These are phyloP conservation scores for Brenthis ino DNA, from an alignment of 2,888 invertebrate genomes.

Conservation along the genomic window DNA sequence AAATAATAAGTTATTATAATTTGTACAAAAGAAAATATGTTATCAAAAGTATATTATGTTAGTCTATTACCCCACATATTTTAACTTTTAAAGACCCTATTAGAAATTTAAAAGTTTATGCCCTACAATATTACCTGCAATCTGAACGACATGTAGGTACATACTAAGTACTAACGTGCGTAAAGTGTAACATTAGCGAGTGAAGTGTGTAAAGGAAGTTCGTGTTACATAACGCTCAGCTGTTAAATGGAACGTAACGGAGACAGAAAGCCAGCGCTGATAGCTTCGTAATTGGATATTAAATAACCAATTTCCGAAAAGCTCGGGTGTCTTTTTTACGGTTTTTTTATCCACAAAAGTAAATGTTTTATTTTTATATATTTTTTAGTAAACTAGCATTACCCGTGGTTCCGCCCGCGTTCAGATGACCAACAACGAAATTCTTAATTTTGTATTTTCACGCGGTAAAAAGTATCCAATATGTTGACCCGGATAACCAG, in stretches of 20 bases:
- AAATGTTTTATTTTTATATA: neutral
- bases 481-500: too few relatives aligned
- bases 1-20: too few relatives aligned
- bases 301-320: conserved; percentile 36
- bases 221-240: conserved; percentile 34
- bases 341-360: neutral
- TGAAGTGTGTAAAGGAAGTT: conserved; percentile 28
- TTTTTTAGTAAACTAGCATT: neutral
- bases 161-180: neutral
- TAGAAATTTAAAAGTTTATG: too few relatives aligned
- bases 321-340: conserved; percentile 8
- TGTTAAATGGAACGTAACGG: conserved; percentile 38
- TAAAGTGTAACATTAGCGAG: conserved; percentile 13
- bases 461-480: too few relatives aligned
- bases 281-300: conserved; percentile 38
- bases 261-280: conserved; percentile 36
- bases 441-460: too few relatives aligned
- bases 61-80: too few relatives aligned
- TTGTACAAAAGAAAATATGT: too few relatives aligned
- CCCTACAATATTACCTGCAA: neutral
- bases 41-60: too few relatives aligned
- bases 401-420: too few relatives aligned
- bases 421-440: too few relatives aligned
- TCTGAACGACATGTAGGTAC: neutral
- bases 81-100: too few relatives aligned